Percentiles rank a stretch among this genome's conserved stretches.
Evolutionary conservation across 2,113 vertebrate species (phyloP).

Genomic region (Orycteropus afer): DNA sequence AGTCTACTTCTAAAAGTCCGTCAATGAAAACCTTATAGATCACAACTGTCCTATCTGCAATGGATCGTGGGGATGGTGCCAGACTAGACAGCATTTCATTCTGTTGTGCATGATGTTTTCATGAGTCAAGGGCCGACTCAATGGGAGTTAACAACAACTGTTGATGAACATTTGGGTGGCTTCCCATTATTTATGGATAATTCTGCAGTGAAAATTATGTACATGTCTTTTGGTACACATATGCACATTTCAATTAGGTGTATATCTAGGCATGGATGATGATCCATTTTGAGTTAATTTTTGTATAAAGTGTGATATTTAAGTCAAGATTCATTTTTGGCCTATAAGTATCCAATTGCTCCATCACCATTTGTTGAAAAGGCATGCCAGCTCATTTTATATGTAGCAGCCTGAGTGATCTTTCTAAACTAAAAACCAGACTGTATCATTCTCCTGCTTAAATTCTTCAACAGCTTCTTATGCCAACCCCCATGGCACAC

Average conservation of each 20-base stretch:
- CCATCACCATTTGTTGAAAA: slow-evolving; percentile 10
- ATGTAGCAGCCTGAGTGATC: not conserved
- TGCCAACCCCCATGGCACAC: not conserved
- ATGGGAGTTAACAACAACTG: too few relatives aligned
- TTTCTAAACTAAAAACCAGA: not conserved
- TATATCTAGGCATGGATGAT: not conserved
- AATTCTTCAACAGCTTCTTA: not conserved
- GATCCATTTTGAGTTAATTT: not conserved
- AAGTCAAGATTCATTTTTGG: not conserved
- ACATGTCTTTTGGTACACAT: not conserved
- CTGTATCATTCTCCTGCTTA: too few relatives aligned
- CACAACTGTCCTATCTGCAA: too few relatives aligned
- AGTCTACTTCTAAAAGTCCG: too few relatives aligned
- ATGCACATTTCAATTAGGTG: not conserved
- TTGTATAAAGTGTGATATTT: not conserved
- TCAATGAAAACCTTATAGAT: too few relatives aligned
- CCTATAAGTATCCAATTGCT: not conserved
- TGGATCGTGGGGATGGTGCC: too few relatives aligned
- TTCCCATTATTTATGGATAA: not conserved
- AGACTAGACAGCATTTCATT: too few relatives aligned
- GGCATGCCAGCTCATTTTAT: not conserved
- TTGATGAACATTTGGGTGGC: not conserved
- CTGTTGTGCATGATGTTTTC: too few relatives aligned
- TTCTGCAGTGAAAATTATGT: not conserved
- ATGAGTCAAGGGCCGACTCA: too few relatives aligned